phyloP scores from a whole-genome alignment of 2,113 vertebrate species.

The Sebastes fasciatus region DNA sequence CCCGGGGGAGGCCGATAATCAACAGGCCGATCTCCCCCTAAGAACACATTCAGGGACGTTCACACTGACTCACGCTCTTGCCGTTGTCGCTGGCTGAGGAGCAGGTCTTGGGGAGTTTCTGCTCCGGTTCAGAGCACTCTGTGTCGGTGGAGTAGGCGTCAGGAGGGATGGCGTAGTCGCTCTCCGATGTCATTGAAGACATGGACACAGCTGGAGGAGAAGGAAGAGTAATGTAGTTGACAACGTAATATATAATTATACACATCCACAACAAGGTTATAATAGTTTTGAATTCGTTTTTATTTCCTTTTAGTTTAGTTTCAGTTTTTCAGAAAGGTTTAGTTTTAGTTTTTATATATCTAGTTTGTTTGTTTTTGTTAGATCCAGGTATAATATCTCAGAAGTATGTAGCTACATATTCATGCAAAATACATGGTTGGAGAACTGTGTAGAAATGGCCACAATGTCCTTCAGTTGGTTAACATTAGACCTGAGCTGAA shows the following conservation, averaged over 20 bases:
- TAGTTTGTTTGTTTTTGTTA: too few species aligned
- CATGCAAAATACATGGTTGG: too few species aligned
- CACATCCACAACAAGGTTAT: not conserved
- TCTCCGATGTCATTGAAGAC: conserved; percentile 94
- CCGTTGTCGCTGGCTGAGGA: conserved; percentile 89
- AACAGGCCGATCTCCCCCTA: not conserved
- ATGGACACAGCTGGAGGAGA: conserved; percentile 89
- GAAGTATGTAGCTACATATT: too few species aligned
- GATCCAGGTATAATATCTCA: too few species aligned
- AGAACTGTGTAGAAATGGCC: too few species aligned
- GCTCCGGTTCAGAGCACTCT: conserved; percentile 94
- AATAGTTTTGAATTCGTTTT: too few species aligned
- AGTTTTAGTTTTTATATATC: too few species aligned
- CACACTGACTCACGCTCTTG: conserved; percentile 88
- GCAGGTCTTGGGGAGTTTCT: conserved; percentile 94
- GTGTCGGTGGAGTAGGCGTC: conserved; percentile 95
- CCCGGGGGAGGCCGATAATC: not conserved
- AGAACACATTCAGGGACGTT: not conserved
- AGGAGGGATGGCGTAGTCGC: conserved; percentile 98
- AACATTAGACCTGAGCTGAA: too few species aligned
- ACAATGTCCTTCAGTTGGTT: too few species aligned
- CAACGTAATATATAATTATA: not conserved
- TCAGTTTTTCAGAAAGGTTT: too few species aligned
- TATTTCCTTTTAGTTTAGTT: too few species aligned
- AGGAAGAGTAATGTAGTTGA: not conserved